Conservation (phyloP, 2,888 invertebrate species). For the Hyles lineata region DNA sequence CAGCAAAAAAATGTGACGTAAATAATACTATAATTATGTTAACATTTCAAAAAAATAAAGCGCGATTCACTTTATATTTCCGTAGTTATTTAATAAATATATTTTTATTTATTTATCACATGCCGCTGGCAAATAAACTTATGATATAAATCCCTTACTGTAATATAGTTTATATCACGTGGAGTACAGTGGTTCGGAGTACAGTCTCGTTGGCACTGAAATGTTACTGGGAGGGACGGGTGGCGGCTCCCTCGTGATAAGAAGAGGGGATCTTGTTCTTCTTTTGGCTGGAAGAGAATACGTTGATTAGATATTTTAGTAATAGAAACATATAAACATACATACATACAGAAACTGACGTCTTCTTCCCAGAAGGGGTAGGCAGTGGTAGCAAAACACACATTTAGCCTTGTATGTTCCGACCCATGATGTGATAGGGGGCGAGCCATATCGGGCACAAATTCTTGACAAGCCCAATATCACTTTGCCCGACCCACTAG, state of each 20-base stretch:
- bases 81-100: conserved; percentile 2
- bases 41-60: background rate
- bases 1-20: no score
- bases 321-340: no score
- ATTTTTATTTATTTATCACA: background rate
- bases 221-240: conserved; percentile 64
- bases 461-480: no score
- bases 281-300: conserved; percentile 61
- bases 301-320: background rate
- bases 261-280: conserved; percentile 61
- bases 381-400: no score
- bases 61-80: background rate
- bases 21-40: background rate
- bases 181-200: conserved; percentile 75
- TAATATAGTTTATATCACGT: conserved; percentile 56
- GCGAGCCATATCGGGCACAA: no score
- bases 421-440: no score
- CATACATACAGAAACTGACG: no score
- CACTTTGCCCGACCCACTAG: no score
- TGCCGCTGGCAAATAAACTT: background rate
- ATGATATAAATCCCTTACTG: background rate
- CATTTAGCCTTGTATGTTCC: no score
- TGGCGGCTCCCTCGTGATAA: conserved; percentile 64
- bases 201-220: conserved; percentile 69
- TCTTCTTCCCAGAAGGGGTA: no score